Conservation (phyloP, 2,797 vertebrate species). For the Danio tinwini region DNA sequence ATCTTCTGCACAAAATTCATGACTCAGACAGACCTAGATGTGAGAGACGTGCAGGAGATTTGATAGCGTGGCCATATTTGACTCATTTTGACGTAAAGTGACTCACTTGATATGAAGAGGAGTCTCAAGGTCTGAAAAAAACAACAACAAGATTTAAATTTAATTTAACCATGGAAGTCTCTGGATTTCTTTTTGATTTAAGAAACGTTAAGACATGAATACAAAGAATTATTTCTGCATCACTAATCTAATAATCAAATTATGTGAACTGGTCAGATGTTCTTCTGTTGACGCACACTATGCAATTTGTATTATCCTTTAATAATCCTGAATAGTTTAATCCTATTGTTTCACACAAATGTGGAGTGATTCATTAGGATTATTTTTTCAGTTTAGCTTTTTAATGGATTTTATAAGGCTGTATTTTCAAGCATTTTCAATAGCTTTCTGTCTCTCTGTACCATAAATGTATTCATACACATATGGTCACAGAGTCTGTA, state of each 20-base stretch:
- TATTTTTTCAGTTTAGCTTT: not conserved
- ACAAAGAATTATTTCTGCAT: not conserved
- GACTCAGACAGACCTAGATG: not conserved
- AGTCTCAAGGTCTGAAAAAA: conserved; percentile 7
- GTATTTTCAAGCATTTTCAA: not conserved
- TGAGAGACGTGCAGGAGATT: not conserved
- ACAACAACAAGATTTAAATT: conserved; percentile 10
- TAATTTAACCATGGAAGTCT: not conserved
- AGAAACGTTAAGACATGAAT: not conserved
- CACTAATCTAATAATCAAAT: not conserved
- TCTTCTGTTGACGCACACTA: not conserved
- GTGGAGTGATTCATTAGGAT: not conserved
- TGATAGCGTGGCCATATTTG: not conserved
- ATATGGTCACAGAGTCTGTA: not conserved
- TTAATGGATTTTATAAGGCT: no score
- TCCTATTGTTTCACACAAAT: not conserved
- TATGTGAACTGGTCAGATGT: conserved; percentile 9
- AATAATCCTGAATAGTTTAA: not conserved
- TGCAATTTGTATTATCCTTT: not conserved
- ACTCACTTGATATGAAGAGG: not conserved
- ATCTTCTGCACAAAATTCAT: no score
- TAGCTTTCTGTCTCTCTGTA: not conserved
- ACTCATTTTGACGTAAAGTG: not conserved
- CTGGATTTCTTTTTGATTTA: not conserved
- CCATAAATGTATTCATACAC: not conserved